Conservation (phyloP, 2,888 invertebrate species). For the Eucera pruinosa region DNA sequence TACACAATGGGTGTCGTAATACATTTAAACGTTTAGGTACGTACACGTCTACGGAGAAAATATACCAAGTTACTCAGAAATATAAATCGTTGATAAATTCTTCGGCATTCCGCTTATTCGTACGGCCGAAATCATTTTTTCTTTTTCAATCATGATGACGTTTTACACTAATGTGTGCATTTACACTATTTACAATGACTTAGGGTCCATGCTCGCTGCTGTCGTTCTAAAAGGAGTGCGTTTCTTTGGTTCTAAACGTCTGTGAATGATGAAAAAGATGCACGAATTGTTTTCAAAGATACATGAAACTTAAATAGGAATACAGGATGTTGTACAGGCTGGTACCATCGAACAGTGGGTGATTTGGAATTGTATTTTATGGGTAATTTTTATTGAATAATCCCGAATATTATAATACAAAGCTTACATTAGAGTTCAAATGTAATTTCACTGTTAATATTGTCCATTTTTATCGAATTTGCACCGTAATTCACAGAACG, state of each 20-base stretch:
- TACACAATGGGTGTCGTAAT: slow-evolving; percentile 38
- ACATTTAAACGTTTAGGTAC: slow-evolving; percentile 7
- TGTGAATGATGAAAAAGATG: slow-evolving; percentile 16
- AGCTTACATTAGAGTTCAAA: no score
- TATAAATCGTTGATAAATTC: slow-evolving; percentile 52
- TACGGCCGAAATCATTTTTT: slow-evolving; percentile 2
- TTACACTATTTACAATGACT: slow-evolving; percentile 80
- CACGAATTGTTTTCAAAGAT: neutral
- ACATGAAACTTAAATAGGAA: no score
- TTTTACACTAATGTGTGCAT: slow-evolving; percentile 75
- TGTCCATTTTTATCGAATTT: no score
- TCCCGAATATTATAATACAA: no score
- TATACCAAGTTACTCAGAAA: slow-evolving; percentile 45
- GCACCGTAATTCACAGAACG: no score
- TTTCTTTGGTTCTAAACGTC: slow-evolving; percentile 10
- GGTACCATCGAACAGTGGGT: no score
- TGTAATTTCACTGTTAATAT: no score
- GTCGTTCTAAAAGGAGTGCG: neutral
- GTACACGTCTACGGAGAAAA: slow-evolving; percentile 62
- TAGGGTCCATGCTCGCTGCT: slow-evolving; percentile 65
- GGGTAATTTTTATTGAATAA: no score
- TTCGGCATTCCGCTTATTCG: slow-evolving; percentile 20
- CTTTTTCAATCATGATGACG: slow-evolving; percentile 40
- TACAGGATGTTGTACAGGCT: no score
- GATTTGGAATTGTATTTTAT: no score